Base-by-base conservation (phyloP, 2,797 vertebrate species). In the Spatula versicolor region DNA sequence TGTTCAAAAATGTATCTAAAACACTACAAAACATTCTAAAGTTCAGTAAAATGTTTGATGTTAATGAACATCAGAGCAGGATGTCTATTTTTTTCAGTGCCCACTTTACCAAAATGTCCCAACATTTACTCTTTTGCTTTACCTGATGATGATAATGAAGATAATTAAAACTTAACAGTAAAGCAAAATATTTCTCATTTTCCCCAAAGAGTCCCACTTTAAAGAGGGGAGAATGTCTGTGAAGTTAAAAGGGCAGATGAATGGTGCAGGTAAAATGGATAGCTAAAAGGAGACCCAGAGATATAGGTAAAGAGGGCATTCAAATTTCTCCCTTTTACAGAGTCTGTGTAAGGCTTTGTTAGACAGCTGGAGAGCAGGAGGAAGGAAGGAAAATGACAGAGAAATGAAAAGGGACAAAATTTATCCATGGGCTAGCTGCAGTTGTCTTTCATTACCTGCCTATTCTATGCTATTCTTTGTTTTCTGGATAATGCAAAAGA, bases 381-480 rank as follows among this genome's bases (percentile, higher is more conserved):
- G 55, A 55, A 90, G 41, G 20, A 20, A 69, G 21, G 23, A 11
- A 3, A 30, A 26, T 16, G 35, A 43, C 41, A 31, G 50, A 28
- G 21, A 45, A 37, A 72, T 22, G 28, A 72, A 21, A 22, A 66
- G 13, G 5, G 7, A 9, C 3, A 13, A 46, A 3, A 46, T 88
- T 68, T 4, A 31, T 4, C 10, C 22, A 14, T 18, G 26, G 2
- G 1, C 16, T 37, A 6, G 0, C 30, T 74, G 46, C 0, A 0
- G 0, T 23, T 15, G 1, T 33, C 9, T 76, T 28, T 78, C 31
- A 3, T 45, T 33, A 33, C 6, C 20, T 33, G 8, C 11, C 30
- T 35, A 35, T 35, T 35, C 33, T 35, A 15, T 2, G 10, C 30
- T 41, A n/a, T 21, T 73, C 14, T 76, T 56, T 87, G 45, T 46